Conservation (phyloP, 2,888 invertebrate genomes). For the Xylota sylvarum region DNA sequence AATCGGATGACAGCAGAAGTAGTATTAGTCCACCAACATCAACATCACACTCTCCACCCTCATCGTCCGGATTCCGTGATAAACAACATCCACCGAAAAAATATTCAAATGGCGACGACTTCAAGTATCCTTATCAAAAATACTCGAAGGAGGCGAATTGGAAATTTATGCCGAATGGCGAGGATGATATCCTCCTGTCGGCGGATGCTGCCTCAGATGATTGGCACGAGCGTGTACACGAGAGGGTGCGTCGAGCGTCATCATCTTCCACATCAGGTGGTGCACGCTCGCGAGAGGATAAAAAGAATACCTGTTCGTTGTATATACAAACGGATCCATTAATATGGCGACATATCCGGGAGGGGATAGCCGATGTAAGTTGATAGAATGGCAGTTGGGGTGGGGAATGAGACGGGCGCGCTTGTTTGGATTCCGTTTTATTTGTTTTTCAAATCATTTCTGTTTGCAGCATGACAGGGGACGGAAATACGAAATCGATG, state of each 20-base stretch:
- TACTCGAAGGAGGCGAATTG: slow-evolving; percentile 92
- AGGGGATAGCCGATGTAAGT: slow-evolving; percentile 91
- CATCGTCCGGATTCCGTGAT: slow-evolving; percentile 40
- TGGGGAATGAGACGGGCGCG: neutral
- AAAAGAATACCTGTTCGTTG: slow-evolving; percentile 95
- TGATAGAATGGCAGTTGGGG: slow-evolving; percentile 2
- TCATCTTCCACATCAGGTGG: slow-evolving; percentile 83
- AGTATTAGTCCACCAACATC: slow-evolving; percentile 60
- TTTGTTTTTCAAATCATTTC: slow-evolving; percentile 59
- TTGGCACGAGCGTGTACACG: slow-evolving; percentile 84
- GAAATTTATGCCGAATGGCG: slow-evolving; percentile 78
- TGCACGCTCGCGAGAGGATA: slow-evolving; percentile 88
- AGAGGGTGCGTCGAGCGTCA: slow-evolving; percentile 86
- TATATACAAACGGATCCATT: slow-evolving; percentile 99
- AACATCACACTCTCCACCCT: slow-evolving; percentile 18
- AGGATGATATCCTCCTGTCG: slow-evolving; percentile 63
- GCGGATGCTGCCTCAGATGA: slow-evolving; percentile 82
- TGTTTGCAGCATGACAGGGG: slow-evolving; percentile 89
- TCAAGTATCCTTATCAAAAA: slow-evolving; percentile 88
- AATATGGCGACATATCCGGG: slow-evolving; percentile 97
- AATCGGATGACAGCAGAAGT: slow-evolving; percentile 61
- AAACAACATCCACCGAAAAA: slow-evolving; percentile 82
- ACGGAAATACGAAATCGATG: slow-evolving; percentile 89
- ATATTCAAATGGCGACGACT: slow-evolving; percentile 83
- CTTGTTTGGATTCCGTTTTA: slow-evolving; percentile 47